phyloP scores from a whole-genome alignment of 2,797 vertebrate species.

The Pogoniulus pusillus region DNA sequence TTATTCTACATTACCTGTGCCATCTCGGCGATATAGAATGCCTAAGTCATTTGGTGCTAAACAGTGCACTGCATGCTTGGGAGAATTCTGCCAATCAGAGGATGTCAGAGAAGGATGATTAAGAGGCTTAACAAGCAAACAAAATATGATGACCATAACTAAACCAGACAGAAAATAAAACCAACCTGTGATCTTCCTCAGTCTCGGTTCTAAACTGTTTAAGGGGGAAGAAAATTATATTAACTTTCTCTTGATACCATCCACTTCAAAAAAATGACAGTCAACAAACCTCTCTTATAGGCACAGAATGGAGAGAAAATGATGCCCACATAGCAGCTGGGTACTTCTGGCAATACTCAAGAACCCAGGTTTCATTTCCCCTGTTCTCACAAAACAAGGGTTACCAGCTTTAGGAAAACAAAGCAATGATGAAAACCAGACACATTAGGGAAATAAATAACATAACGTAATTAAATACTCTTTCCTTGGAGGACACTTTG shows the following conservation, averaged over 20 bases:
- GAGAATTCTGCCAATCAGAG: background rate
- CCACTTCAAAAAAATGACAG: background rate
- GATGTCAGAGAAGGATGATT: background rate
- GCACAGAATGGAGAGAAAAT: background rate
- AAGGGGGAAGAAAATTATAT: background rate
- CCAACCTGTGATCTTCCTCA: background rate
- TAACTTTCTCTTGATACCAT: background rate
- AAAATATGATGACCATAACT: background rate
- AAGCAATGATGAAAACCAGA: background rate
- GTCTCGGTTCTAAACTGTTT: background rate
- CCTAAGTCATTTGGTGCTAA: background rate
- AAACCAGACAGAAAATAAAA: background rate
- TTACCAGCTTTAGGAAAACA: background rate
- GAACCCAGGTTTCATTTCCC: background rate
- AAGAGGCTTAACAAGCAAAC: background rate
- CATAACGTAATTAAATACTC: background rate
- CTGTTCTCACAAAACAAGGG: background rate
- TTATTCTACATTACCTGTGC: background rate
- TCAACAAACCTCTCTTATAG: background rate
- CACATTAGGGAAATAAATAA: background rate
- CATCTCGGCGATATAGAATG: background rate
- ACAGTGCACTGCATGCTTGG: background rate
- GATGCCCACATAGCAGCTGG: background rate
- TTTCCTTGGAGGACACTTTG: background rate
- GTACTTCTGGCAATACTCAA: background rate